These are phyloP conservation scores for Nematopogon swammerdamellus DNA, from an alignment of 2,888 invertebrate genomes.

Conservation along the genomic window DNA sequence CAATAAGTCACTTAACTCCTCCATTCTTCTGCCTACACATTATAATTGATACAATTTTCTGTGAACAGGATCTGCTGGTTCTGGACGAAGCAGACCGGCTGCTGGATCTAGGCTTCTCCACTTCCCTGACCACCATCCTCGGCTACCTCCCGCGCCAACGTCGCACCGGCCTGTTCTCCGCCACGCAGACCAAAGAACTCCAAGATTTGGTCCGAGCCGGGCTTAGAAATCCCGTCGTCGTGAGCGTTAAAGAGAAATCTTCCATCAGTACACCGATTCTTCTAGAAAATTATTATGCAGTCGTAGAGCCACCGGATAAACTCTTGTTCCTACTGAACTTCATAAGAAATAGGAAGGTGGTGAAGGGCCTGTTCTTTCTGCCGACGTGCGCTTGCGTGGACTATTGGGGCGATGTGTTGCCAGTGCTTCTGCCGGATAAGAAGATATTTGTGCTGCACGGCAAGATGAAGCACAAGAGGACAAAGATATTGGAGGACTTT, in stretches of 20 bases:
- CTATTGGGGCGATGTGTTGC: constrained; percentile 76
- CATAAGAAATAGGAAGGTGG: constrained; percentile 53
- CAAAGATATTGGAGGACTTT: constrained; percentile 80
- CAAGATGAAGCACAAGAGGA: constrained; percentile 89
- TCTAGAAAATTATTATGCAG: constrained; percentile 76
- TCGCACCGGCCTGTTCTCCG: constrained; percentile 97
- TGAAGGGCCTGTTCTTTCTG: constrained; percentile 78
- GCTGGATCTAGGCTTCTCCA: constrained; percentile 88
- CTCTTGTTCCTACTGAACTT: constrained; percentile 77
- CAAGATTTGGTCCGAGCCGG: constrained; percentile 91
- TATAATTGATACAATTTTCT: no score
- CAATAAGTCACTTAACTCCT: no score
- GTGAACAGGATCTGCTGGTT: constrained; percentile 76
- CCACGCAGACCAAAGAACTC: constrained; percentile 95
- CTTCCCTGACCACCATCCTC: constrained; percentile 82
- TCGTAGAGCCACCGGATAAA: constrained; percentile 78
- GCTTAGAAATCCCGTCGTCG: constrained; percentile 85
- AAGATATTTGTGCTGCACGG: constrained; percentile 84
- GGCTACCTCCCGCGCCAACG: constrained; percentile 89
- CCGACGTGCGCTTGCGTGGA: constrained; percentile 96
- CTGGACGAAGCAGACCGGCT: constrained; percentile 97
- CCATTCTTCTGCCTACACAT: no score
- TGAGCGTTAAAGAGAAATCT: constrained; percentile 86
- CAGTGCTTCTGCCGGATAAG: constrained; percentile 50
- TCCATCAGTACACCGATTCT: constrained; percentile 67